phyloP scores from a whole-genome alignment of 2,797 vertebrate species.

The Moxostoma hubbsi region DNA sequence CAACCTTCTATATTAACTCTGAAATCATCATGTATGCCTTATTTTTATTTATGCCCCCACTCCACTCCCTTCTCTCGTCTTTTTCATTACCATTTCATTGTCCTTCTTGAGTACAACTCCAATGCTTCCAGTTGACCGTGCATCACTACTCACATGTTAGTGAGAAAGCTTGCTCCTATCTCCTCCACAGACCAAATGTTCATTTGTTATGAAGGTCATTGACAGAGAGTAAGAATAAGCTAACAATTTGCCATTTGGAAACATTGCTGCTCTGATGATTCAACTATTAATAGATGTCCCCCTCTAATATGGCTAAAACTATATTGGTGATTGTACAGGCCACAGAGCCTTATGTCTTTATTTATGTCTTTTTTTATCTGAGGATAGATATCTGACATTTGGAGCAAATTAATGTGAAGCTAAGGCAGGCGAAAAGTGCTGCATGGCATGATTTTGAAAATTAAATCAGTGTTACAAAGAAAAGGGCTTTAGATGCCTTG shows the following conservation, averaged over 20 bases:
- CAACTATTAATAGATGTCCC: conserved; percentile 71
- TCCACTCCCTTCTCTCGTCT: background rate
- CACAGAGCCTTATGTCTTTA: conserved; percentile 61
- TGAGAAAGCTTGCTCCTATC: conserved; percentile 72
- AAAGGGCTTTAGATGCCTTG: conserved; percentile 45
- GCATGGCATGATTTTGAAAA: conserved; percentile 68
- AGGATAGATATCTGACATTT: conserved; percentile 67
- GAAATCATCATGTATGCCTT: background rate
- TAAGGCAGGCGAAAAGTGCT: conserved; percentile 62
- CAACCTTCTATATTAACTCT: background rate
- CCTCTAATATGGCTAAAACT: conserved; percentile 74
- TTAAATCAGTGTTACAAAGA: conserved; percentile 63
- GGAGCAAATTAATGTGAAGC: conserved; percentile 72
- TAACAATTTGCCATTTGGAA: conserved; percentile 85
- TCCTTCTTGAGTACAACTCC: conserved; percentile 43
- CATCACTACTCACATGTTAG: conserved; percentile 58
- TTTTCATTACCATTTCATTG: conserved; percentile 37
- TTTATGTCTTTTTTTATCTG: conserved; percentile 45
- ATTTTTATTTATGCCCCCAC: conserved; percentile 2
- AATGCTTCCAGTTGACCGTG: conserved; percentile 70
- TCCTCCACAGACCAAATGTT: conserved; percentile 84
- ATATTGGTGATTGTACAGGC: conserved; percentile 58
- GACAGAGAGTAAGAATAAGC: conserved; percentile 82
- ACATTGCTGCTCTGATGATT: conserved; percentile 79
- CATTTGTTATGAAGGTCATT: conserved; percentile 87